Evolutionary conservation across 2,113 vertebrate genomes (phyloP), one percentile per base, ranked within the genome.

Genomic region (Ctenomys sociabilis): DNA sequence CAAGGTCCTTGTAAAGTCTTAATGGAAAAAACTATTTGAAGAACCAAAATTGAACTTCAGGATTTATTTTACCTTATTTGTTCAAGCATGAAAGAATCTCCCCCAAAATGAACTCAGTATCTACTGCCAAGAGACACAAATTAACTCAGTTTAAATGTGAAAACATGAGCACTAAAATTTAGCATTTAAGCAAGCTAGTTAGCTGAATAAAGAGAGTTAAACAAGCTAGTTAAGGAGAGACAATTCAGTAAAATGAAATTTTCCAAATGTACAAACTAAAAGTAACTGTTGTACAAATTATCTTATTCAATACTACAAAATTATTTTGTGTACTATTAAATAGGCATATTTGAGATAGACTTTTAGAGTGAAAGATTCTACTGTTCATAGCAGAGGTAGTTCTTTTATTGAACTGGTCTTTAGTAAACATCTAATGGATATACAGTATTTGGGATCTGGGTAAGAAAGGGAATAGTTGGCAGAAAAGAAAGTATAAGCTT

Each of bases 111-210:
- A 97, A 97, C 57, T 97, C 88, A 91, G 66, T 78, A 88, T 59
- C 61, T 0, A 75, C 57, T 97, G 98, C 98, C 94, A 94, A 97
- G 61, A 98, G 68, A 86, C n/a, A 85, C 64, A 97, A 90, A 63
- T 68, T 88, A 93, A 96, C 49, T 94, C 90, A 98, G 64, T 91
- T 95, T 93, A 95, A 97, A 97, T 45, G 94, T 6, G 72, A 98
- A 80, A 95, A 97, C 61, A 85, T 91, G 68, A 88, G 73, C 82
- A 93, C 73, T 95, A 98, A 96, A 94, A 85, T 5, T 45, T 68
- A 97, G 70, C 77, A 95, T 93, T 93, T 87, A 90, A 97, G 95
- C 97, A 66, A 66, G 68, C 70, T 78, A 80, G 26, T 93, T 98
- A 97, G 97, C 93, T 92, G 73, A 57, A 16, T 57, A 57, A 57